These are phyloP conservation scores for Corella eumyota DNA, from an alignment of 23 tunicate species.

Conservation along the genomic window DNA sequence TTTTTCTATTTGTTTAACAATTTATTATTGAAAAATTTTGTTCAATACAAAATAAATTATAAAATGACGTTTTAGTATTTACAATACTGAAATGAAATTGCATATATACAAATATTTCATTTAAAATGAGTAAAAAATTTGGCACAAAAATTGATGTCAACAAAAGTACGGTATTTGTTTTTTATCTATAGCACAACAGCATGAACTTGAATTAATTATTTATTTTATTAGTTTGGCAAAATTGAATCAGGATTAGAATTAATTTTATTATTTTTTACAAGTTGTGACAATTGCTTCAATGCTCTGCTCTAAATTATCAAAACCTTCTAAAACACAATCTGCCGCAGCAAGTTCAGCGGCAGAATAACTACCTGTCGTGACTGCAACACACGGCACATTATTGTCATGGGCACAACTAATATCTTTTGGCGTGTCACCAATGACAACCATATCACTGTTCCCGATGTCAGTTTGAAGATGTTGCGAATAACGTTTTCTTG, in stretches of 20 bases:
- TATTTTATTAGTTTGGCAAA: too few species aligned
- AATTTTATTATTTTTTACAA: too few species aligned
- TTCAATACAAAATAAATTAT: too few species aligned
- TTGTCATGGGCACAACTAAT: slow-evolving; percentile 80
- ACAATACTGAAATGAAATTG: too few species aligned
- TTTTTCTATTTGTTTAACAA: not conserved
- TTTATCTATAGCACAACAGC: too few species aligned
- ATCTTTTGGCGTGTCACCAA: slow-evolving; percentile 89
- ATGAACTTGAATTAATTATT: too few species aligned
- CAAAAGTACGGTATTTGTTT: too few species aligned
- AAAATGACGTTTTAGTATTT: too few species aligned
- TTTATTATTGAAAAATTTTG: not conserved
- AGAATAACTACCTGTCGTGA: slow-evolving; percentile 36
- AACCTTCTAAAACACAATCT: slow-evolving; percentile 43
- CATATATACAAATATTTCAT: too few species aligned
- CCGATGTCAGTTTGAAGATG: slow-evolving; percentile 5
- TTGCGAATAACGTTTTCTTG: slow-evolving; percentile 47
- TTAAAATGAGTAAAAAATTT: too few species aligned
- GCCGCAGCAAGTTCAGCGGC: slow-evolving; percentile 30
- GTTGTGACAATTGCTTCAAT: slow-evolving; percentile 34
- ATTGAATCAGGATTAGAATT: too few species aligned
- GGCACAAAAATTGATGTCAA: too few species aligned
- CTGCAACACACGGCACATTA: slow-evolving; percentile 76
- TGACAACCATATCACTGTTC: slow-evolving; percentile 57
- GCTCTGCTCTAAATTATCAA: slow-evolving; percentile 39